phyloP scores from a whole-genome alignment of 2,113 vertebrate genomes.

The Mesembrinibis cayennensis region DNA sequence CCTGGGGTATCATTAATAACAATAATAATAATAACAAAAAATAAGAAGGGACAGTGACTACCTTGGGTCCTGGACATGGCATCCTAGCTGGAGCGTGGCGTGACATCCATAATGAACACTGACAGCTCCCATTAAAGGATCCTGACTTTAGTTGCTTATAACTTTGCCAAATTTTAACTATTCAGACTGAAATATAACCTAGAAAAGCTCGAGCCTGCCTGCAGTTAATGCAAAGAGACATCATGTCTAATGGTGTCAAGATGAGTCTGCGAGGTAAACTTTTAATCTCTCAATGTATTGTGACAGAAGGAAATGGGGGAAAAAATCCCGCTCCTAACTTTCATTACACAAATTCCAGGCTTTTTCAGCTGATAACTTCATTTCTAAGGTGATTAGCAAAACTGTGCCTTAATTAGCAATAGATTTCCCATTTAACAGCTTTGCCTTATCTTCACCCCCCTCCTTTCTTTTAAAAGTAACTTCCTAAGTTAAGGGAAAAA shows the following conservation, averaged over 20 bases:
- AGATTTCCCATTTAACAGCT: slow-evolving; percentile 26
- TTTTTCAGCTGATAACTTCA: slow-evolving; percentile 29
- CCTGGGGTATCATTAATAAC: not conserved
- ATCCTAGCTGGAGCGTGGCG: not conserved
- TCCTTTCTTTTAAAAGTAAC: not conserved
- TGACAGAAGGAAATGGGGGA: not conserved
- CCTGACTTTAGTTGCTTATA: not conserved
- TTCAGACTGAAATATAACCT: not conserved
- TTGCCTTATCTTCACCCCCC: not conserved
- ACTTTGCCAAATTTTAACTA: not conserved
- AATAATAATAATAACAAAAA: not conserved
- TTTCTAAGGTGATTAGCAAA: slow-evolving; percentile 27
- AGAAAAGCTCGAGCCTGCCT: not conserved
- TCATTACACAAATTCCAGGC: not conserved
- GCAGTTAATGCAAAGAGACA: slow-evolving; percentile 38
- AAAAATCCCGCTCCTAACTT: not conserved
- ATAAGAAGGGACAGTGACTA: not conserved
- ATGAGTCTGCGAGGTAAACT: slow-evolving; percentile 7
- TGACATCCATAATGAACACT: not conserved
- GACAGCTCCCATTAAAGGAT: not conserved
- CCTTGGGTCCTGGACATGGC: not conserved
- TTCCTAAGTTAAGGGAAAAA: not conserved
- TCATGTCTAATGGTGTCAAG: not conserved
- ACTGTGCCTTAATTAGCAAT: slow-evolving; percentile 22
- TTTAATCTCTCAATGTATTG: not conserved